A percentile compares a stretch with the other conserved stretches of the same genome.
Conservation (phyloP, 2,888 invertebrate genomes). For the Pelosia muscerda region DNA sequence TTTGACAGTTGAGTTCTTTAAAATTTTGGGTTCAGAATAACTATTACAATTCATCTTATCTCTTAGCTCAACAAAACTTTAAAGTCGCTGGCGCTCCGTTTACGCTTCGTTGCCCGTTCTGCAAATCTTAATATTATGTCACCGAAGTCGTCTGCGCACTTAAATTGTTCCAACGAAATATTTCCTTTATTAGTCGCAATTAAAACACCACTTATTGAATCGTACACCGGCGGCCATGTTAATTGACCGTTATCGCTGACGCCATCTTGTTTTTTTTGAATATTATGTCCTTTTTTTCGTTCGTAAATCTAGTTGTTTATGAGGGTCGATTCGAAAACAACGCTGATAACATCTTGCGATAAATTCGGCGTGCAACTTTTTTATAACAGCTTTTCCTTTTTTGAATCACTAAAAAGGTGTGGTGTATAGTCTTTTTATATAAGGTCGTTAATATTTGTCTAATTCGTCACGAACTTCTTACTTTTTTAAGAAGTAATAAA, state of each 20-base stretch:
- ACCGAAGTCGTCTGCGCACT: conserved; percentile 11
- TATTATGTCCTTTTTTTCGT: conserved; percentile 35
- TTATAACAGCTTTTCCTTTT: conserved; percentile 29
- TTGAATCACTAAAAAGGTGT: conserved; percentile 17
- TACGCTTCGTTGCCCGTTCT: not conserved
- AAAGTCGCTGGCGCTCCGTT: not conserved
- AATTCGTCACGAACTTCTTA: not conserved
- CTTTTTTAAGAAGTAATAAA: too few relatives aligned
- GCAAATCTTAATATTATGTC: not conserved
- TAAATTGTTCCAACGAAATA: conserved; percentile 27
- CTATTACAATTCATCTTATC: too few relatives aligned
- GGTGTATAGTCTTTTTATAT: not conserved
- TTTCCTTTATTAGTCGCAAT: conserved; percentile 57
- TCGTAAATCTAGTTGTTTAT: conserved; percentile 70
- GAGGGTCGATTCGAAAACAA: conserved; percentile 51
- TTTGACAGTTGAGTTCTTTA: not conserved
- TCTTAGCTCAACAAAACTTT: too few relatives aligned
- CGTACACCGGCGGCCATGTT: conserved; percentile 57
- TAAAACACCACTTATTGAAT: conserved; percentile 61
- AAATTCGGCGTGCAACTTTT: conserved; percentile 45
- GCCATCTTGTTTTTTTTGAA: conserved; percentile 59
- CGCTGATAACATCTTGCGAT: conserved; percentile 58
- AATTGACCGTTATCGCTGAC: conserved; percentile 65
- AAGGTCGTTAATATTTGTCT: not conserved
- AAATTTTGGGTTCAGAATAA: too few relatives aligned